A percentile compares a stretch with the other conserved stretches of the same genome.
Evolutionary conservation across 2,113 vertebrate genomes (phyloP).

Genomic region (Cyprinus carpio): DNA sequence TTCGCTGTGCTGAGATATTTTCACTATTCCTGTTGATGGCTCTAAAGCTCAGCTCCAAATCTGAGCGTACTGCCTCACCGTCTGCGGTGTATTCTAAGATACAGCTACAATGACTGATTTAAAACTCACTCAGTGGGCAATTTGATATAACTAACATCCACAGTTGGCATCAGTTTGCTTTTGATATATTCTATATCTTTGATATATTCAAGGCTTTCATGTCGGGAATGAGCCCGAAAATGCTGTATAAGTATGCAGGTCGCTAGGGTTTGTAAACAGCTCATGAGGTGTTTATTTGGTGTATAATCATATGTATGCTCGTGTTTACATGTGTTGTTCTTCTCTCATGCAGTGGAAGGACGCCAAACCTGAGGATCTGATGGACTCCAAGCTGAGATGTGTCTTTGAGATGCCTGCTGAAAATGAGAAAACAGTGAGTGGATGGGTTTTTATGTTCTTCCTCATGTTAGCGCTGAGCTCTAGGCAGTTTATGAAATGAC

Average conservation of each 20-base stretch:
- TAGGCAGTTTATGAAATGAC: not conserved
- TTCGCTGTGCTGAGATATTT: not conserved
- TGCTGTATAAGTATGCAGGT: not conserved
- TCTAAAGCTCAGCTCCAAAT: not conserved
- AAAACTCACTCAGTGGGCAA: not conserved
- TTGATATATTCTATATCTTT: not conserved
- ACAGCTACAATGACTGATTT: not conserved
- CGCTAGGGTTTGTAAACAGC: not conserved
- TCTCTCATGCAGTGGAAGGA: conserved; percentile 90
- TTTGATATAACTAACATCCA: not conserved
- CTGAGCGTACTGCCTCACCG: not conserved
- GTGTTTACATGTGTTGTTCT: not conserved
- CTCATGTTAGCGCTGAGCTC: not conserved
- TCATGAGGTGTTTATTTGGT: conserved; percentile 15
- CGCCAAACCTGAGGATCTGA: conserved; percentile 95
- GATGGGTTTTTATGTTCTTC: not conserved
- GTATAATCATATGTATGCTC: not conserved
- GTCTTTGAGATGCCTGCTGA: conserved; percentile 95
- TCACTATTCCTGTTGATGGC: not conserved
- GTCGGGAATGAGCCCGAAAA: not conserved
- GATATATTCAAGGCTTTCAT: no score
- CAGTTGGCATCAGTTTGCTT: not conserved
- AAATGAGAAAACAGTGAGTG: conserved; percentile 92
- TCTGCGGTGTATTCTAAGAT: not conserved
- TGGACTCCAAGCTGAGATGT: conserved; percentile 99